Percentiles rank a stretch among this genome's conserved stretches.
Conservation (phyloP, 2,888 invertebrate species). For the Acanthococcus lagerstroemiae region DNA sequence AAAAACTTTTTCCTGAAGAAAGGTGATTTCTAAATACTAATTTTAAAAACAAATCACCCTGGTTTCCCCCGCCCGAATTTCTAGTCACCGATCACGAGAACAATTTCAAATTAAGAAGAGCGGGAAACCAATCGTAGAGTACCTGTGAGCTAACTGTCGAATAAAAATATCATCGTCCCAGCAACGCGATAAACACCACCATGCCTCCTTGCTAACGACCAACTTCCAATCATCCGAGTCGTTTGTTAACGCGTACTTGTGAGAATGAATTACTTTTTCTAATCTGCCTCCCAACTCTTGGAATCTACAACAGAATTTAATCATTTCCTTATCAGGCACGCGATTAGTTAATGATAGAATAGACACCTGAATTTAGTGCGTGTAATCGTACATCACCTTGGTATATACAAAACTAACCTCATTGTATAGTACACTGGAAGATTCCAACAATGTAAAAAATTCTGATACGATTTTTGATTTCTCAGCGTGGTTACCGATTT, state of each 20-base stretch:
- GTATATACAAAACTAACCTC: slow-evolving; percentile 42
- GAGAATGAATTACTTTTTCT: slow-evolving; percentile 44
- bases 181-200: slow-evolving; percentile 50
- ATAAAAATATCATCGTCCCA: slow-evolving; percentile 75
- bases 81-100: too few relatives aligned
- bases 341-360: slow-evolving; percentile 1
- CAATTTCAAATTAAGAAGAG: background rate
- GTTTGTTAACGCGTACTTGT: slow-evolving; percentile 29
- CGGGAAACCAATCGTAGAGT: too few relatives aligned
- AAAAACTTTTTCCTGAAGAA: too few relatives aligned
- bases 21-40: too few relatives aligned
- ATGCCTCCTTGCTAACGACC: slow-evolving; percentile 45
- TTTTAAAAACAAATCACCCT: too few relatives aligned
- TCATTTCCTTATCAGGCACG: background rate
- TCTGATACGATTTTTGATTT: slow-evolving; percentile 59
- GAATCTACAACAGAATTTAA: slow-evolving; percentile 54
- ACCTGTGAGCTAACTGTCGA: slow-evolving; percentile 57
- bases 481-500: slow-evolving; percentile 53
- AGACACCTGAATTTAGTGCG: background rate
- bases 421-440: slow-evolving; percentile 94
- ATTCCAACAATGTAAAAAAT: slow-evolving; percentile 80
- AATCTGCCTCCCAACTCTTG: slow-evolving; percentile 77
- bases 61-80: too few relatives aligned
- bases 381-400: background rate
- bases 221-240: slow-evolving; percentile 36